These are phyloP conservation scores for Chromobotia macracanthus DNA, from an alignment of 2,797 vertebrate genomes.

Conservation along the genomic window DNA sequence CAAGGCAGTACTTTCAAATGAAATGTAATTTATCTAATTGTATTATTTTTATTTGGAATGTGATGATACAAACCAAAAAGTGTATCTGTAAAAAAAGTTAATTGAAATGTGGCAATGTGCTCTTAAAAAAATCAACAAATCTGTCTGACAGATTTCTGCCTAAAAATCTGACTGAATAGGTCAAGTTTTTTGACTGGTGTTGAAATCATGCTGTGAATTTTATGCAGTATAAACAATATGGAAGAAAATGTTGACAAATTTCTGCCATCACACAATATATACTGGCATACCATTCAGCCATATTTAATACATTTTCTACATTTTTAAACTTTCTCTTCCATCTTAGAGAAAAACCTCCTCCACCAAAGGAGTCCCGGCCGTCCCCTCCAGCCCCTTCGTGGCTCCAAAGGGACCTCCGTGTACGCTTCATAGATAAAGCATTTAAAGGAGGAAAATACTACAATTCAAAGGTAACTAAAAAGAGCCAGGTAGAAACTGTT, in stretches of 20 bases:
- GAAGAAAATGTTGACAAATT: neutral
- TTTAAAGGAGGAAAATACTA: conserved; percentile 89
- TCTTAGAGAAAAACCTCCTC: conserved; percentile 71
- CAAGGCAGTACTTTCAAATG: neutral
- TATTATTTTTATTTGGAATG: neutral
- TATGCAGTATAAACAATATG: neutral
- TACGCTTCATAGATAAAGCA: conserved; percentile 87
- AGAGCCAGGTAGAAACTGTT: neutral
- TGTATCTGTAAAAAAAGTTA: no score
- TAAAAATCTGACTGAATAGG: neutral
- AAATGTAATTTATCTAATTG: neutral
- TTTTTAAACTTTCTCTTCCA: neutral
- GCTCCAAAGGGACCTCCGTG: conserved; percentile 87
- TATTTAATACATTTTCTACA: neutral
- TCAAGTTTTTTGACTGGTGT: neutral
- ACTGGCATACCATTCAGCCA: no score
- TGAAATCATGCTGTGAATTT: no score
- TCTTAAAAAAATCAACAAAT: no score
- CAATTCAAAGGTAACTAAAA: conserved; percentile 86
- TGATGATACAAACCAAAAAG: neutral
- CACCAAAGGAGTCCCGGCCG: conserved; percentile 70
- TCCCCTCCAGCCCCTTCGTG: conserved; percentile 73
- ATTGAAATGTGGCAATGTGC: no score
- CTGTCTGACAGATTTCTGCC: no score
- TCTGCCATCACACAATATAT: no score